phyloP scores from a whole-genome alignment of 2,797 vertebrate genomes.

The Arrhamphus sclerolepis region DNA sequence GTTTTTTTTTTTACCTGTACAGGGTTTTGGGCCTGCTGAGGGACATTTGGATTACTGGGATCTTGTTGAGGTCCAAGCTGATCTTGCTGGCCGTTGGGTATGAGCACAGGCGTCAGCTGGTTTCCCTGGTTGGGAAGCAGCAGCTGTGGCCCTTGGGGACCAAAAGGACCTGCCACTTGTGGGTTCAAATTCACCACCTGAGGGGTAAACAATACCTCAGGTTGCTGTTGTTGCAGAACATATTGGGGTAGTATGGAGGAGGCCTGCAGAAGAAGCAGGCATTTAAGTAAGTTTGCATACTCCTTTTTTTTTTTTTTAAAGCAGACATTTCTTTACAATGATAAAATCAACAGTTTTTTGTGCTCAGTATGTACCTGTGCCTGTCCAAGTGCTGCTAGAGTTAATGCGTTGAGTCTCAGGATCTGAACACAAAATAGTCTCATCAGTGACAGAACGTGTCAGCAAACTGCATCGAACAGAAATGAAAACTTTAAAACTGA shows the following conservation, averaged over 20 bases:
- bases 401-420: slow-evolving; percentile 70
- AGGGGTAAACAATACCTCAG: slow-evolving; percentile 69
- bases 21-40: slow-evolving; percentile 67
- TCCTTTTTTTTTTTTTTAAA: too few species aligned
- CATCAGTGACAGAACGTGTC: neutral
- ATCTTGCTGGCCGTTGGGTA: slow-evolving; percentile 73
- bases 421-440: slow-evolving; percentile 53
- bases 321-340: neutral
- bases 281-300: neutral
- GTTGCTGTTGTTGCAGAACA: slow-evolving; percentile 74
- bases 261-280: slow-evolving; percentile 34
- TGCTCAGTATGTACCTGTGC: slow-evolving; percentile 53
- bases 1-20: too few species aligned
- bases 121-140: slow-evolving; percentile 69
- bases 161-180: slow-evolving; percentile 63
- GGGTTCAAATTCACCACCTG: slow-evolving; percentile 77
- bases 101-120: slow-evolving; percentile 58
- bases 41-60: slow-evolving; percentile 57
- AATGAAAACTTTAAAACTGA: neutral
- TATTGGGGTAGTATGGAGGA: slow-evolving; percentile 65
- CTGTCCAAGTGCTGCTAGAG: slow-evolving; percentile 74
- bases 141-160: slow-evolving; percentile 69
- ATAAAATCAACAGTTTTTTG: neutral
- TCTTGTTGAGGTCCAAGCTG: slow-evolving; percentile 56
- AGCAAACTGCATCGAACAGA: neutral